Evolutionary conservation across 2,888 invertebrate species (phyloP), one percentile per base, ranked within the genome.

Genomic region (Leptarthrus brevirostris): DNA sequence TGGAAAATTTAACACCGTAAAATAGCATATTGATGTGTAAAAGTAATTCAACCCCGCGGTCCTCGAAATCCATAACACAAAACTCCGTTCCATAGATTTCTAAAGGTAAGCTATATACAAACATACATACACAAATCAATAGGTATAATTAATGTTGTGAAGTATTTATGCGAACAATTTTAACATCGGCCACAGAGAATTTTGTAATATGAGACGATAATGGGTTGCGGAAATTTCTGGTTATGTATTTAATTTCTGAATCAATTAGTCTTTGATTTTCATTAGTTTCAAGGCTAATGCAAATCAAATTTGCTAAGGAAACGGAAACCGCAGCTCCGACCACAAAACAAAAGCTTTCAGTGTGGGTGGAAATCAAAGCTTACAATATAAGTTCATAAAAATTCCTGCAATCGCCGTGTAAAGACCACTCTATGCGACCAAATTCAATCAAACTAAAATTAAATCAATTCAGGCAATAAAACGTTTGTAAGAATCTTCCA

Each of bases 141-240:
- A n/a, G n/a, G n/a, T n/a, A n/a, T n/a, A n/a, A n/a, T n/a, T n/a
- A n/a, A n/a, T n/a, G n/a, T n/a, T n/a, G n/a, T n/a, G n/a, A n/a
- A n/a, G n/a, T n/a, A n/a, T n/a, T n/a, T n/a, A 30, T 30, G 4
- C 30, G 30, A 30, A 30, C 5, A 30, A 30, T 30, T 30, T 34
- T 56, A 56, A 56, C 8, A 56, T 16, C 56, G 26, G n/a, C 24
- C 24, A 56, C 36, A 61, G 36, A 12, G 14, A 61, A 18, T 40
- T 22, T 2, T 56, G 74, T 14, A 74, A 74, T 54, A 20, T 44
- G 69, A 74, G 30, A 74, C 74, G 69, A 74, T 74, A 74, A 74
- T 74, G 74, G 74, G 10, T 69, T 74, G 36, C 10, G 20, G 36
- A 18, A 36, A 40, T 36, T 61, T 12, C 56, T 56, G 56, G n/a